These are phyloP conservation scores for Strongylocentrotus purpuratus DNA, from an alignment of 35 echinoderm and acorn worm genomes.

Conservation along the genomic window DNA sequence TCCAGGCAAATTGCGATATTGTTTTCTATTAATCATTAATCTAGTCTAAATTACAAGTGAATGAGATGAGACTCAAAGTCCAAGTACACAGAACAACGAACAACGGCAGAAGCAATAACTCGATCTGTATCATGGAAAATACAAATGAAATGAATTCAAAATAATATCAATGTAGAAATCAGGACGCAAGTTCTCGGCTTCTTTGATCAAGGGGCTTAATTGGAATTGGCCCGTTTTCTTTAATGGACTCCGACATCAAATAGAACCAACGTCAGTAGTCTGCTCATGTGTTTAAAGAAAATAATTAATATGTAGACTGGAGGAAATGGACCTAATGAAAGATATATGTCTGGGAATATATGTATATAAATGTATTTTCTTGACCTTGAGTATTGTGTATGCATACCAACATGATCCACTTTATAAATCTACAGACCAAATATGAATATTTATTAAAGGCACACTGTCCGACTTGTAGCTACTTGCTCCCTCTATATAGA, in stretches of 20 bases:
- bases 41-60: neutral
- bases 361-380: no score
- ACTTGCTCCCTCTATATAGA: no score
- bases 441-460: no score
- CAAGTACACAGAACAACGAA: neutral
- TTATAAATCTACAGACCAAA: no score
- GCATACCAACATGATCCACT: no score
- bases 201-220: neutral
- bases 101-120: neutral
- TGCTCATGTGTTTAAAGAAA: no score
- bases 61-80: neutral
- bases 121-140: neutral
- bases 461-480: no score
- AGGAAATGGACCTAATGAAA: no score
- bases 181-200: neutral
- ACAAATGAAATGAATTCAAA: neutral
- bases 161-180: neutral
- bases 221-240: neutral
- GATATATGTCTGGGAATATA: no score
- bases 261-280: neutral
- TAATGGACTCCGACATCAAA: neutral
- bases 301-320: no score
- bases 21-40: neutral
- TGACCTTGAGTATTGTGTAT: no score
- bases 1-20: neutral